Conservation (phyloP, 2,888 invertebrate species). For the Acanthosepion pharaonis region DNA sequence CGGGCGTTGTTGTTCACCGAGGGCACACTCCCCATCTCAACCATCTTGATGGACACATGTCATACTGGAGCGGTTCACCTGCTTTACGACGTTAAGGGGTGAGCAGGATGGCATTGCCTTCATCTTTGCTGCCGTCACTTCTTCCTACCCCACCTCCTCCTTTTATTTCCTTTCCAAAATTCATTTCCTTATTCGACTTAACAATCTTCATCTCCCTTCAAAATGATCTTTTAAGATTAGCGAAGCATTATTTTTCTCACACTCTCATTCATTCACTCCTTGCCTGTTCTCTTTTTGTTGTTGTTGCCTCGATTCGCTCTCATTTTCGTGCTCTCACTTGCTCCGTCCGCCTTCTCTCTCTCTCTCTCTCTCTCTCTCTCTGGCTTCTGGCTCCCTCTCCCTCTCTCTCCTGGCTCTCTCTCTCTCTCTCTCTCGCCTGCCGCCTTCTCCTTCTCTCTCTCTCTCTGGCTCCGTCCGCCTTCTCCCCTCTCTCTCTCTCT, state of each 20-base stretch:
- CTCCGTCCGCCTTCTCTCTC: background rate
- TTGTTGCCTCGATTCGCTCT: background rate
- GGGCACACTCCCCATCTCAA: background rate
- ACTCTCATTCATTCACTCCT: background rate
- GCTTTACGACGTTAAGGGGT: background rate
- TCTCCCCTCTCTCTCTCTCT: too few species aligned
- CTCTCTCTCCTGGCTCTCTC: too few species aligned
- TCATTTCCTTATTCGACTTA: background rate
- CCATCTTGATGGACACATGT: conserved; percentile 43
- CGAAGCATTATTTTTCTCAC: too few species aligned
- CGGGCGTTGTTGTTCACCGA: background rate
- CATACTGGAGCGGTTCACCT: conserved; percentile 3
- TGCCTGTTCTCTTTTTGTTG: background rate
- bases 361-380: background rate
- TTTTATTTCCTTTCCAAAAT: background rate
- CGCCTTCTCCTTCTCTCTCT: too few species aligned
- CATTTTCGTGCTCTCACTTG: background rate
- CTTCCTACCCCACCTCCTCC: background rate
- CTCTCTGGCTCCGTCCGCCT: too few species aligned
- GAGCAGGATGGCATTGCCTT: background rate
- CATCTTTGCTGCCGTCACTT: background rate
- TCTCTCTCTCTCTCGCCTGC: too few species aligned
- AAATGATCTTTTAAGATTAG: background rate
- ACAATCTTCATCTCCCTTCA: background rate
- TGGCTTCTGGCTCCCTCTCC: background rate